Conservation (phyloP, 2,888 invertebrate species). For the Synanthedon vespiformis region DNA sequence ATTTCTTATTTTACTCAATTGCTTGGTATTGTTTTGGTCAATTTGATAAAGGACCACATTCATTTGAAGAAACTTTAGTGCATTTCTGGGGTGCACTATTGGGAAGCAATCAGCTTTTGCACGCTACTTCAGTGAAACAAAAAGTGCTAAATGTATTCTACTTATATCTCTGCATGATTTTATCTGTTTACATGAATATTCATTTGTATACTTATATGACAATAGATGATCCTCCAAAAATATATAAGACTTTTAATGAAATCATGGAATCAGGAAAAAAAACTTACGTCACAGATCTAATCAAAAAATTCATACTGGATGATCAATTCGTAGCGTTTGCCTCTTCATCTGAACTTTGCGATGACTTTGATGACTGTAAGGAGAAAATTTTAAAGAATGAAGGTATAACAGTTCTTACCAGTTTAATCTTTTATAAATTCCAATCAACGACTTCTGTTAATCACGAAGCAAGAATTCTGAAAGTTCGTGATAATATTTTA, state of each 20-base stretch:
- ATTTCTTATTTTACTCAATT: constrained; percentile 30
- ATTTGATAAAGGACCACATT: constrained; percentile 23
- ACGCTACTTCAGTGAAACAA: no score
- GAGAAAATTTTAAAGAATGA: no score
- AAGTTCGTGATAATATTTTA: constrained; percentile 24
- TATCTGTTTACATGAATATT: constrained; percentile 36
- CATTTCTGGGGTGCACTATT: no score
- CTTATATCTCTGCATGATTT: no score
- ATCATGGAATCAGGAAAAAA: constrained; percentile 29
- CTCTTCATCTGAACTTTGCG: no score
- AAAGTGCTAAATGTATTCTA: no score
- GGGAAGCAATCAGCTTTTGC: no score
- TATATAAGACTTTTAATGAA: constrained; percentile 29
- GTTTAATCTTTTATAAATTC: constrained; percentile 24
- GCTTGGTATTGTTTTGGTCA: constrained; percentile 27
- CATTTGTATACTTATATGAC: constrained; percentile 47
- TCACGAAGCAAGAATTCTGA: constrained; percentile 37
- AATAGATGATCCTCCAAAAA: constrained; percentile 31
- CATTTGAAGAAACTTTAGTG: constrained; percentile 24
- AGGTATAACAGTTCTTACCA: constrained; percentile 32
- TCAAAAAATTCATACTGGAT: constrained; percentile 11
- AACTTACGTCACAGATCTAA: constrained; percentile 17
- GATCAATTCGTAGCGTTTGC: no score
- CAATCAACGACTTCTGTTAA: constrained; percentile 34
- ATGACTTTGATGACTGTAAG: no score